phyloP scores from a whole-genome alignment of 2,888 invertebrate species.

The Drosophila formosana region DNA sequence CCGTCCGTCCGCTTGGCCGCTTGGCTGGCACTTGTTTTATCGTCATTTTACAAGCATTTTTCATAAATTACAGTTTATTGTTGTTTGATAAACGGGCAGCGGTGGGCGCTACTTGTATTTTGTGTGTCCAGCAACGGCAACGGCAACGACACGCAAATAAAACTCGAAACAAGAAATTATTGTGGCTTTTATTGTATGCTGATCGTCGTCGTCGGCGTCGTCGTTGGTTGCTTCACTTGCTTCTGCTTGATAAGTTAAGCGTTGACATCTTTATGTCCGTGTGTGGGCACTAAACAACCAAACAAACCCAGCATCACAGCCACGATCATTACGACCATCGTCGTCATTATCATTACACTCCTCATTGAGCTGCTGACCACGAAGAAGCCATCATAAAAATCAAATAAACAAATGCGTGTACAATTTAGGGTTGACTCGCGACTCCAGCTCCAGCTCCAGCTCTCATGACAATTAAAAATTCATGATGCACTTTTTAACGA shows the following conservation, averaged over 20 bases:
- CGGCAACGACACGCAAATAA: constrained; percentile 74
- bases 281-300: constrained; percentile 75
- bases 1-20: constrained; percentile 20
- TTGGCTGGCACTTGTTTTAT: constrained; percentile 74
- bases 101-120: constrained; percentile 81
- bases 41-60: constrained; percentile 81
- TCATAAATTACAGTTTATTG: constrained; percentile 83
- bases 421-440: constrained; percentile 40
- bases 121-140: constrained; percentile 46
- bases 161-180: constrained; percentile 72
- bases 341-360: constrained; percentile 16
- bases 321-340: constrained; percentile 5
- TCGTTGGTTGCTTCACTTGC: constrained; percentile 49
- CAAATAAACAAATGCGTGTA: constrained; percentile 57
- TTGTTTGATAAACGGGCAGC: constrained; percentile 81
- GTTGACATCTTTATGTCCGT: constrained; percentile 79
- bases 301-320: constrained; percentile 47
- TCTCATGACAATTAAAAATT: constrained; percentile 65
- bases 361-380: constrained; percentile 23
- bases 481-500: constrained; percentile 51
- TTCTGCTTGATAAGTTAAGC: constrained; percentile 72
- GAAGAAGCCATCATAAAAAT: constrained; percentile 62
- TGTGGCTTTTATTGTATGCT: constrained; percentile 68
- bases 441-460: constrained; percentile 11
- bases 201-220: constrained; percentile 54